A percentile compares a stretch with the other conserved stretches of the same genome.
Evolutionary conservation across 2,797 vertebrate species (phyloP).

Genomic region (Lagorchestes hirsutus): DNA sequence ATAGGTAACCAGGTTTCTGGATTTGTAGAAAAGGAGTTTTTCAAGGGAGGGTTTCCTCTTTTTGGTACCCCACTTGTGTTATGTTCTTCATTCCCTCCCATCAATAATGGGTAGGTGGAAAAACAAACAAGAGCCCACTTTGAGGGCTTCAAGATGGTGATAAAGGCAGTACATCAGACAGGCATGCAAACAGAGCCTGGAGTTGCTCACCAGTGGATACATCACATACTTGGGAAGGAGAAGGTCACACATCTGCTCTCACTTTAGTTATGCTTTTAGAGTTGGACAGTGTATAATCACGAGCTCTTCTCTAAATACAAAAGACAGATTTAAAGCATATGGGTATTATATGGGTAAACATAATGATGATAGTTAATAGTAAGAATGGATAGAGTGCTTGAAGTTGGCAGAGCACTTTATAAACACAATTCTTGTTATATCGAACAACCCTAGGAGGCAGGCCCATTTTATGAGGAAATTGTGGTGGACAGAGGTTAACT

Average conservation of each 20-base stretch:
- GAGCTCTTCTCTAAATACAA: not conserved
- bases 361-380: not conserved
- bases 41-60: not conserved
- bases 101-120: not conserved
- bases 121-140: not conserved
- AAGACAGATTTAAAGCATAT: not conserved
- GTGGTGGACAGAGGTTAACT: not conserved
- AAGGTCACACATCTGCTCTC: not conserved
- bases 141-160: not conserved
- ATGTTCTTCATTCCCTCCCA: not conserved
- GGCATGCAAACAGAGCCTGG: constrained; percentile 38
- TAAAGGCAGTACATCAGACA: not conserved
- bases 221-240: not conserved
- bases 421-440: not conserved
- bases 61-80: not conserved
- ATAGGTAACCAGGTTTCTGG: not conserved
- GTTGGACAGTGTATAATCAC: not conserved
- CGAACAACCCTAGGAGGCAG: not conserved
- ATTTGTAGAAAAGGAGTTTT: not conserved
- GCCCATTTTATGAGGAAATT: not conserved
- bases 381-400: not conserved
- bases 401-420: not conserved
- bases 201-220: constrained; percentile 32
- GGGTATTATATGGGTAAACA: not conserved
- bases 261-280: not conserved